A percentile compares a stretch with the other conserved stretches of the same genome.
Evolutionary conservation across 2,113 vertebrate species (phyloP).

Genomic region (Fregetta grallaria): DNA sequence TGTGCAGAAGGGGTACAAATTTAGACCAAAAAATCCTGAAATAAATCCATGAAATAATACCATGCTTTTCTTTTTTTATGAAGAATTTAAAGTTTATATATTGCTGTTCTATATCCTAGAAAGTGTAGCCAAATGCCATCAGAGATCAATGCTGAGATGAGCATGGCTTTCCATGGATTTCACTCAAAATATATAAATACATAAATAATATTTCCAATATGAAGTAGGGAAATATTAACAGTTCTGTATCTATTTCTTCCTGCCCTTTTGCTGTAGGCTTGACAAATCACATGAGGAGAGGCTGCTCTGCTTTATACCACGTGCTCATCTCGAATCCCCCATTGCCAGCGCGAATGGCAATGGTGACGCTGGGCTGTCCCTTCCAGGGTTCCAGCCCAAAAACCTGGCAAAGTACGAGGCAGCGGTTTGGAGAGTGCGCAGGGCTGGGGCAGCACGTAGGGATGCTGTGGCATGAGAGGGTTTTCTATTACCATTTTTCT

Average conservation of each 20-base stretch:
- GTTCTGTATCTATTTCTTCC: not conserved
- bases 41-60: not conserved
- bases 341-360: fast-evolving
- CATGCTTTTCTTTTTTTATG: not conserved
- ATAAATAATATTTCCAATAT: not conserved
- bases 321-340: fast-evolving
- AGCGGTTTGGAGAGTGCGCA: not conserved
- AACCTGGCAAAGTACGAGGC: not conserved
- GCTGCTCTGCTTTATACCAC: not conserved
- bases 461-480: fast-evolving
- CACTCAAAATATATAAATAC: not conserved
- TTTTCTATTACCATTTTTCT: not conserved
- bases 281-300: not conserved
- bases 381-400: not conserved
- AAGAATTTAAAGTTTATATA: not conserved
- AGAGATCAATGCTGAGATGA: not conserved
- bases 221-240: not conserved
- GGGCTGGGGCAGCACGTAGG: not conserved
- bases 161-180: not conserved
- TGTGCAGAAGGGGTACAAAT: not conserved
- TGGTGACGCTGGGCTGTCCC: fast-evolving
- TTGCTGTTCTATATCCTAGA: no score
- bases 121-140: no score
- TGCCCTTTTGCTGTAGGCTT: not conserved
- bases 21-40: not conserved